Conservation (phyloP, 2,888 invertebrate species). For the Rugalucina vietnamica region DNA sequence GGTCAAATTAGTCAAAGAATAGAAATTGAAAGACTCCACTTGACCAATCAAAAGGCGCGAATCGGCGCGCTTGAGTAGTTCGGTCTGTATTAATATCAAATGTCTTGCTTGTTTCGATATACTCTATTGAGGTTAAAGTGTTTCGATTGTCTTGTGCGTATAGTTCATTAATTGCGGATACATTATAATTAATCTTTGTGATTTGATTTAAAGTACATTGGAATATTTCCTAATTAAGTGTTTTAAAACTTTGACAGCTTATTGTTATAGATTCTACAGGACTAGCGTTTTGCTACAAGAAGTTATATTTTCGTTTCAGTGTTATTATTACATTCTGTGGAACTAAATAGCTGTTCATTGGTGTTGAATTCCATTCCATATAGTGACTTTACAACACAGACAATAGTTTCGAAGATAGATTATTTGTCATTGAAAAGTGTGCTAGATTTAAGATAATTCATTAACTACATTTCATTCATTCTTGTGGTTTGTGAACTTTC, state of each 20-base stretch:
- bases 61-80: neutral
- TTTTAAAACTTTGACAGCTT: too few relatives aligned
- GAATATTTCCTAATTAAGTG: neutral
- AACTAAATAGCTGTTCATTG: neutral
- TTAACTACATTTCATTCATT: neutral
- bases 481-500: neutral
- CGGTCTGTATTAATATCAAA: neutral
- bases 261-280: too few relatives aligned
- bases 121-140: neutral
- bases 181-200: neutral
- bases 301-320: too few relatives aligned
- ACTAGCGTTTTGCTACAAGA: too few relatives aligned
- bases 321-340: too few relatives aligned
- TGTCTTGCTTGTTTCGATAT: neutral
- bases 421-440: neutral
- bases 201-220: neutral
- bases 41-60: neutral
- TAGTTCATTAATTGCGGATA: constrained; percentile 1
- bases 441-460: neutral
- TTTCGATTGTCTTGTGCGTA: constrained; percentile 10
- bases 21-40: neutral
- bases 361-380: neutral
- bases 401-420: neutral
- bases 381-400: neutral
- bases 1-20: neutral